phyloP scores from a whole-genome alignment of 2,113 vertebrate species.

The Corydoras maculifer region DNA sequence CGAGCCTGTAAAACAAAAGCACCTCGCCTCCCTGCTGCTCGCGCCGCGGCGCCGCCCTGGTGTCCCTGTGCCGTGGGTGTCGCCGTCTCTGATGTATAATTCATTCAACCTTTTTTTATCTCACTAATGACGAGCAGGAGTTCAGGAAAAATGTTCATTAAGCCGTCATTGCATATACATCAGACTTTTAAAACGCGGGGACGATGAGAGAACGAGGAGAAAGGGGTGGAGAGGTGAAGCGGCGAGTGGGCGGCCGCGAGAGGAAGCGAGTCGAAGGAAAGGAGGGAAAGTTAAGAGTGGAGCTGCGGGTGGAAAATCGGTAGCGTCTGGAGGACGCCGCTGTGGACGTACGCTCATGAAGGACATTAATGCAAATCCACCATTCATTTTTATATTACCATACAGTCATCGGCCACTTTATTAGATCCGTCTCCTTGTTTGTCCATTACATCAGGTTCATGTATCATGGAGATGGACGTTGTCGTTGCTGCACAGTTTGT shows the following conservation, averaged over 20 bases:
- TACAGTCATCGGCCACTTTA: too few relatives aligned
- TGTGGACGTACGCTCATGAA: too few relatives aligned
- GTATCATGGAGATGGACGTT: too few relatives aligned
- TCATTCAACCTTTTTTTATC: conserved; percentile 49
- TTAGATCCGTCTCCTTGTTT: too few relatives aligned
- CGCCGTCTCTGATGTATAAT: conserved; percentile 64
- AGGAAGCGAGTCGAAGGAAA: conserved; percentile 14
- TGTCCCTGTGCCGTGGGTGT: conserved; percentile 47
- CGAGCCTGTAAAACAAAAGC: conserved; percentile 57
- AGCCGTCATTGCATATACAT: conserved; percentile 59
- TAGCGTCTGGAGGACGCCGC: background rate
- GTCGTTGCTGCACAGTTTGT: too few relatives aligned
- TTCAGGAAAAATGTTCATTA: conserved; percentile 60
- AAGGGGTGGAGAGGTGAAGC: conserved; percentile 13
- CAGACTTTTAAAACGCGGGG: conserved; percentile 52
- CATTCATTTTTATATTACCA: too few relatives aligned
- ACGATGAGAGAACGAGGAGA: conserved; percentile 13
- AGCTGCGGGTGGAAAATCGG: conserved; percentile 2
- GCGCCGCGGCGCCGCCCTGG: conserved; percentile 29
- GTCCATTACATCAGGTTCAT: too few relatives aligned
- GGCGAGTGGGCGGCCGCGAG: conserved; percentile 19
- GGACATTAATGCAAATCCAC: too few relatives aligned
- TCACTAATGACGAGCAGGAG: conserved; percentile 54
- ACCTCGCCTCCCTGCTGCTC: conserved; percentile 44
- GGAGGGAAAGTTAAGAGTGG: conserved; percentile 9